Percentiles rank a stretch among this genome's conserved stretches.
Evolutionary conservation across 2,797 vertebrate species (phyloP).

Genomic region (Eurystomus glaucurus): DNA sequence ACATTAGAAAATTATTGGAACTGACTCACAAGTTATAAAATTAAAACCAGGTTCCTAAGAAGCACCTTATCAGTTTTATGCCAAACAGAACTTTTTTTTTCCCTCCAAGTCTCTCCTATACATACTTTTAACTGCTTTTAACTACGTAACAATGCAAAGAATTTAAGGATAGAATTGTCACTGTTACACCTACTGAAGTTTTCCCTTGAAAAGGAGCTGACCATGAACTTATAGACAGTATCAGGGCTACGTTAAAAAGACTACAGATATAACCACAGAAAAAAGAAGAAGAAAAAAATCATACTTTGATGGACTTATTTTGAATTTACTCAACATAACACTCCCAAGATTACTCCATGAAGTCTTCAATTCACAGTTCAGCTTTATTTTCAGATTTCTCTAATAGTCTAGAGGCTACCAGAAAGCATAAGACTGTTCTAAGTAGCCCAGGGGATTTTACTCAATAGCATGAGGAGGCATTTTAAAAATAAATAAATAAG

Average conservation of each 20-base stretch:
- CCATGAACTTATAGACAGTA: background rate
- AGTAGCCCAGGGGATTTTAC: background rate
- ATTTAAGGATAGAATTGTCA: background rate
- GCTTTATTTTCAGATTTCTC: background rate
- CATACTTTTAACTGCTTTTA: background rate
- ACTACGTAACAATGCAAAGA: background rate
- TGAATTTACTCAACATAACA: background rate
- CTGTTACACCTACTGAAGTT: background rate
- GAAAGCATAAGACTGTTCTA: background rate
- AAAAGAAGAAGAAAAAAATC: background rate
- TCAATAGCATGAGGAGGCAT: background rate
- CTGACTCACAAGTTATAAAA: background rate
- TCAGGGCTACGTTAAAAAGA: background rate
- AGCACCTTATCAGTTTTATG: background rate
- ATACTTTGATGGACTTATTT: background rate
- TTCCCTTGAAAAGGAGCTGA: background rate
- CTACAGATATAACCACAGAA: background rate
- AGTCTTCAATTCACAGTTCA: background rate
- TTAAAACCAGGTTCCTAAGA: background rate
- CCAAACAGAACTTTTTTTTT: background rate
- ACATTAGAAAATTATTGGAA: background rate
- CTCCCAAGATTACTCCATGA: background rate
- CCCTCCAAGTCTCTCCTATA: background rate
- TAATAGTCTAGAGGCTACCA: background rate
- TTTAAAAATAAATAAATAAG: background rate